Conservation (phyloP, 2,113 vertebrate genomes). For the Nothobranchius furzeri region DNA sequence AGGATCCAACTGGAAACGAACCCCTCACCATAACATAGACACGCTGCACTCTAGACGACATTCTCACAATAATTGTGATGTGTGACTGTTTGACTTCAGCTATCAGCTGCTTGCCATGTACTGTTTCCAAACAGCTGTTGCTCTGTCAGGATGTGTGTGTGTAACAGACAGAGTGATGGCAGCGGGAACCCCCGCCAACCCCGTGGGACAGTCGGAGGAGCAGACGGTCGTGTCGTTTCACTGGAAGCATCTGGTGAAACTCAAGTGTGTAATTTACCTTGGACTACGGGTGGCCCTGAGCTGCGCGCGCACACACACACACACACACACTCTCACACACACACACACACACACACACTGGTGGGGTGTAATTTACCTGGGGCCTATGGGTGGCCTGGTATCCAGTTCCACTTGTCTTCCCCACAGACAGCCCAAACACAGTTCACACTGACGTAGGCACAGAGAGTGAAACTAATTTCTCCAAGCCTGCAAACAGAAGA, state of each 20-base stretch:
- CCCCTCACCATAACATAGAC: constrained; percentile 28
- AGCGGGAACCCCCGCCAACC: constrained; percentile 58
- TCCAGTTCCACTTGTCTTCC: constrained; percentile 69
- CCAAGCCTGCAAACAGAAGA: constrained; percentile 31
- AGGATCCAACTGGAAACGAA: constrained; percentile 41
- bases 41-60: constrained; percentile 24
- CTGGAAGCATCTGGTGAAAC: constrained; percentile 73
- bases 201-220: constrained; percentile 59
- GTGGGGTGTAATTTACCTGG: constrained; percentile 76
- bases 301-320: neutral
- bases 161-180: constrained; percentile 64
- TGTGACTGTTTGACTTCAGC: constrained; percentile 45
- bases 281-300: constrained; percentile 65
- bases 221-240: constrained; percentile 70
- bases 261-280: constrained; percentile 77
- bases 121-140: constrained; percentile 69
- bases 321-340: constrained; percentile 34
- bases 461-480: constrained; percentile 63
- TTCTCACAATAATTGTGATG: constrained; percentile 55
- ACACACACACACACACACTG: constrained; percentile 40
- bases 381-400: constrained; percentile 72
- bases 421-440: constrained; percentile 59
- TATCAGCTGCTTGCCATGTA: constrained; percentile 68
- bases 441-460: constrained; percentile 48
- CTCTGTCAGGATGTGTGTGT: constrained; percentile 42